Evolutionary conservation across 2,113 vertebrate species (phyloP).

Genomic region (Sander lucioperca): DNA sequence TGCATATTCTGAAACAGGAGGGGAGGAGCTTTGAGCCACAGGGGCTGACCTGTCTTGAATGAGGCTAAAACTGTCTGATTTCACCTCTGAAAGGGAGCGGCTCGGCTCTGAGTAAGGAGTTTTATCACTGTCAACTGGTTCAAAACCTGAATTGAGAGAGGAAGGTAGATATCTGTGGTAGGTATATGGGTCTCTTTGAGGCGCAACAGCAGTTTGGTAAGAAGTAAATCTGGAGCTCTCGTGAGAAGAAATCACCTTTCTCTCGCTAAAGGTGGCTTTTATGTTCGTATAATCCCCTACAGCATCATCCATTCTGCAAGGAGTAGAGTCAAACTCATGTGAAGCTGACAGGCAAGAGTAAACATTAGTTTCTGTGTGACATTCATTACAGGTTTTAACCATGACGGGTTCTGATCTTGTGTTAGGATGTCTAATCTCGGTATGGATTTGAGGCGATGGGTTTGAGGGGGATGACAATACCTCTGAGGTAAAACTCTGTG

Average conservation of each 20-base stretch:
- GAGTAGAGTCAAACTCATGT: not conserved
- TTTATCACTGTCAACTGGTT: not conserved
- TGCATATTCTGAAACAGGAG: slow-evolving; percentile 24
- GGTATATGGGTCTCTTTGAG: not conserved
- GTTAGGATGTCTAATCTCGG: not conserved
- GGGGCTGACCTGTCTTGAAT: slow-evolving; percentile 17
- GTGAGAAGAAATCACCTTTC: not conserved
- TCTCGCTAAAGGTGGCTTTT: not conserved
- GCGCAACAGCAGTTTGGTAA: not conserved
- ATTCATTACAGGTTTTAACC: slow-evolving; percentile 27
- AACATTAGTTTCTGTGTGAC: slow-evolving; percentile 9
- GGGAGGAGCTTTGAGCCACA: slow-evolving; percentile 25
- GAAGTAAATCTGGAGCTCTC: slow-evolving; percentile 5
- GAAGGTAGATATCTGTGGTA: not conserved
- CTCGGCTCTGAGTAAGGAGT: slow-evolving; percentile 16
- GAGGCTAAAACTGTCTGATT: slow-evolving; percentile 3
- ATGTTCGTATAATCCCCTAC: not conserved
- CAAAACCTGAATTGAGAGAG: not conserved
- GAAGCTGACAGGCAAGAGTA: not conserved
- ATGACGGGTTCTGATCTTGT: slow-evolving; percentile 2
- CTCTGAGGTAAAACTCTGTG: slow-evolving; percentile 44
- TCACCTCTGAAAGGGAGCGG: not conserved
- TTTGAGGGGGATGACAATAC: not conserved
- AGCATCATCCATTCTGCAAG: not conserved
- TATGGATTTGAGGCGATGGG: not conserved